Conservation (phyloP, 2,113 vertebrate genomes). For the Willisornis vidua region DNA sequence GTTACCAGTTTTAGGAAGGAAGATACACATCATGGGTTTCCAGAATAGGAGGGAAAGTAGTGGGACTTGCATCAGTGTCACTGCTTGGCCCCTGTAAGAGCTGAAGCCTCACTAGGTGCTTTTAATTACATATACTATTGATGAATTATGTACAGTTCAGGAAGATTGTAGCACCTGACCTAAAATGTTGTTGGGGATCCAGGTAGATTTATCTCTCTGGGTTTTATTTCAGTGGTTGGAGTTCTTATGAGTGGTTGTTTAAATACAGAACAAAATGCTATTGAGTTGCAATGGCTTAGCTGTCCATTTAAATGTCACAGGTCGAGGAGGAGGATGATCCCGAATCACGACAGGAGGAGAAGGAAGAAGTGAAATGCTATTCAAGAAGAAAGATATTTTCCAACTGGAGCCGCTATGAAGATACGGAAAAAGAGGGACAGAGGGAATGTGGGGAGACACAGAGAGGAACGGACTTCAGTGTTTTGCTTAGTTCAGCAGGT, state of each 20-base stretch:
- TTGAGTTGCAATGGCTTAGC: not conserved
- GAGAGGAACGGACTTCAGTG: constrained; percentile 88
- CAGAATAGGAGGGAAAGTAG: not conserved
- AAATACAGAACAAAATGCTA: not conserved
- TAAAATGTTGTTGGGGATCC: not conserved
- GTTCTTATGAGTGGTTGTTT: not conserved
- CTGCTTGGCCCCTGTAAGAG: not conserved
- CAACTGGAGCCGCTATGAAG: constrained; percentile 91
- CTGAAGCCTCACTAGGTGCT: not conserved
- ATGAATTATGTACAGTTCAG: not conserved
- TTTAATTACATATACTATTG: not conserved
- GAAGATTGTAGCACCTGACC: not conserved
- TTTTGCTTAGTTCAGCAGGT: constrained; percentile 89
- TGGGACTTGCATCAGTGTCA: not conserved
- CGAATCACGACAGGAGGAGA: constrained; percentile 63
- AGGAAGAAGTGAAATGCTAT: constrained; percentile 70
- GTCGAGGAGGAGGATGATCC: constrained; percentile 44
- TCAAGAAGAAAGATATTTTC: constrained; percentile 89
- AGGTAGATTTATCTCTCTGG: not conserved
- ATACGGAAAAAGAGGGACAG: constrained; percentile 74
- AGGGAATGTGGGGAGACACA: constrained; percentile 75
- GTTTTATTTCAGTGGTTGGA: not conserved
- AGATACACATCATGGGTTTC: not conserved
- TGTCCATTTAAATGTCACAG: constrained; percentile 25
- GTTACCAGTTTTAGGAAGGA: not conserved